Evolutionary conservation across 2,797 vertebrate species (phyloP), one percentile per base, ranked within the genome.

Genomic region (Podarcis lilfordi): DNA sequence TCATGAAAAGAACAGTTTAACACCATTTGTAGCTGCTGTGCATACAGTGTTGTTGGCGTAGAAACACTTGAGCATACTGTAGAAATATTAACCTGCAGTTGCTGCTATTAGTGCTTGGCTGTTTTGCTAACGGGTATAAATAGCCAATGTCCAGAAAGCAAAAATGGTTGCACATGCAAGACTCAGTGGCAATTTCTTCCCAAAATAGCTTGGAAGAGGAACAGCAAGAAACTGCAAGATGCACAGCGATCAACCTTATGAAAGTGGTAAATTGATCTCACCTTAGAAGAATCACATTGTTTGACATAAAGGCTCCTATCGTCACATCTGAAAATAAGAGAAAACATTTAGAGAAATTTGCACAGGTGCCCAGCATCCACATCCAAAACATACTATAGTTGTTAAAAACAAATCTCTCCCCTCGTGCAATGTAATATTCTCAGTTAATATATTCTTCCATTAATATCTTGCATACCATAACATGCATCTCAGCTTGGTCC

Each of bases 301-400:
- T 98, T 1, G 98, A 97, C 98, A 99, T 98, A 95, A 99, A 99
- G 40, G 99, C 99, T 82, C 99, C 99, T 29, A 99, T 83, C 0
- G 98, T 99, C 87, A 99, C 92, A 97, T 99, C 99, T 99, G 97
- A 89, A 97, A 95, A 93, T 27, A 84, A 96, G 95, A 92, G 59
- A 74, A 9, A 92, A 89, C 1, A 43, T 75, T 95, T 88, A 96
- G 84, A 92, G 29, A 86, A 37, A 85, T 82, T 83, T 2, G 72
- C 88, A 84, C 11, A 32, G 89, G 40, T 50, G 35, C 32, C 86
- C 0, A 85, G 19, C 85, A 89, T 61, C 69, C 78, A 86, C 9
- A 86, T 81, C 23, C 35, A 76, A 13, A 82, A 82, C 25, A 27
- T 23, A 69, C 66, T 66, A 69, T n/a, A 72, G 45, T 72, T 50